Evolutionary conservation across 2,113 vertebrate genomes (phyloP).

Genomic region (Camelus bactrianus): DNA sequence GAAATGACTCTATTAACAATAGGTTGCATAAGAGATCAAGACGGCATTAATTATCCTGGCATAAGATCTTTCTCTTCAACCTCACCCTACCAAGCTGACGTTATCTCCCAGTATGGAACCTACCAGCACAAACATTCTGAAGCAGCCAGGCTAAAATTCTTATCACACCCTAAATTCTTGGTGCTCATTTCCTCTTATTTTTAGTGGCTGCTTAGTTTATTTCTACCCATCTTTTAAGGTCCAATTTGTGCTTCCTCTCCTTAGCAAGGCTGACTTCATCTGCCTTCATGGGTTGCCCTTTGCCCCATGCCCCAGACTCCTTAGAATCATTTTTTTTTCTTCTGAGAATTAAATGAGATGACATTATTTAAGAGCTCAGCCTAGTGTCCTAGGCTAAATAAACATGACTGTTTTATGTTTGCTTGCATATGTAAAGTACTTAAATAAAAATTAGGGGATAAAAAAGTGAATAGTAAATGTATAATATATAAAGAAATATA

Average conservation of each 20-base stretch:
- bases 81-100: background rate
- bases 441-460: slow-evolving; percentile 7
- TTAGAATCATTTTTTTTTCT: background rate
- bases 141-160: background rate
- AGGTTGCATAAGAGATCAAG: background rate
- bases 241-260: background rate
- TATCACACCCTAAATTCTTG: background rate
- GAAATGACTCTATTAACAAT: background rate
- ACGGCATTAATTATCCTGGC: background rate
- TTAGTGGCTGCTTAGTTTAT: background rate
- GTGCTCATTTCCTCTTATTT: background rate
- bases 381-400: background rate
- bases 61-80: background rate
- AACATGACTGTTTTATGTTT: background rate
- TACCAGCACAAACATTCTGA: background rate
- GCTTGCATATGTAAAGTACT: background rate
- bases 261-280: background rate
- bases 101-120: background rate
- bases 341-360: background rate
- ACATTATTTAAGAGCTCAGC: background rate
- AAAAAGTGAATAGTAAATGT: slow-evolving; percentile 13
- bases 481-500: background rate
- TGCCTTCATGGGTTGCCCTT: background rate
- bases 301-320: background rate
- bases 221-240: background rate